phyloP scores from a whole-genome alignment of 2,888 invertebrate species.

The Drosophila phalerata region DNA sequence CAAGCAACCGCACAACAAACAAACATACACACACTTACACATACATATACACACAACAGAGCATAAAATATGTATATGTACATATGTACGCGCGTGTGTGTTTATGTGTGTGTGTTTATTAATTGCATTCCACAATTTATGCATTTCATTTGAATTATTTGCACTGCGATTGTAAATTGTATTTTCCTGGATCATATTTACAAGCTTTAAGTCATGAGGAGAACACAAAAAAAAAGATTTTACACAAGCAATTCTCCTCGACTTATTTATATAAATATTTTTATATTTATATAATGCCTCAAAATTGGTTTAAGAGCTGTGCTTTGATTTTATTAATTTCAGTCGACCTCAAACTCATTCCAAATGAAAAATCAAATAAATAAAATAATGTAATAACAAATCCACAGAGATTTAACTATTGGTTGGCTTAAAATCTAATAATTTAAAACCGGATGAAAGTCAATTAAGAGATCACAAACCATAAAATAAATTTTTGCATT shows the following conservation, averaged over 20 bases:
- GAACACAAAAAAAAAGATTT: background rate
- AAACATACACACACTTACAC: slow-evolving; percentile 18
- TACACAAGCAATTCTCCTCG: background rate
- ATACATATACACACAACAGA: slow-evolving; percentile 5
- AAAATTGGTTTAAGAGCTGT: no score
- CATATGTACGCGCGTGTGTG: slow-evolving; percentile 21
- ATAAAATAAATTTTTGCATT: no score
- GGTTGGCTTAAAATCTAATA: no score
- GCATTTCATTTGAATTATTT: slow-evolving; percentile 65
- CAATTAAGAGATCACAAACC: no score
- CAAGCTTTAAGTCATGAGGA: background rate
- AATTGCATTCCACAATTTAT: slow-evolving; percentile 73
- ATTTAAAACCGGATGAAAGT: no score
- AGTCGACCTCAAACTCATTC: no score
- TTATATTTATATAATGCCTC: no score
- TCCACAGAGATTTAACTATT: no score
- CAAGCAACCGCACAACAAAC: slow-evolving; percentile 17
- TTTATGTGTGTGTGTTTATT: slow-evolving; percentile 47
- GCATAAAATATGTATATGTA: slow-evolving; percentile 15
- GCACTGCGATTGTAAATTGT: slow-evolving; percentile 31
- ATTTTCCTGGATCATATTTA: background rate
- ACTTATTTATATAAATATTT: no score
- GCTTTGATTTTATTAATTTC: no score
- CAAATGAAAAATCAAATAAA: no score
- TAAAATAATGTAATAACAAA: no score